Evolutionary conservation across 2,113 vertebrate genomes (phyloP), one percentile per base, ranked within the genome.

Genomic region (Patagioenas fasciata): DNA sequence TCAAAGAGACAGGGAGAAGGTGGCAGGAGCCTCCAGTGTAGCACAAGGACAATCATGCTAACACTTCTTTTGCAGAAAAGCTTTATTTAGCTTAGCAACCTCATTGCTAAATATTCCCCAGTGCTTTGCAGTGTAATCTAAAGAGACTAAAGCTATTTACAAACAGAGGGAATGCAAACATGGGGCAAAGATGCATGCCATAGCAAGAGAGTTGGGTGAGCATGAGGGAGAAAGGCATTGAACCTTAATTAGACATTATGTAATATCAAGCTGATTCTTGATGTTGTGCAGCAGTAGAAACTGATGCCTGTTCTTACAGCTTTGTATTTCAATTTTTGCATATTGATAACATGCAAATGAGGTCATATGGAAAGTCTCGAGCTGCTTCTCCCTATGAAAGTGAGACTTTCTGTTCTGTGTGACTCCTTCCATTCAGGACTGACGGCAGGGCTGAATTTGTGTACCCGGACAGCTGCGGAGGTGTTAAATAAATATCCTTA

Each of bases 51-150:
- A 80, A 38, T 51, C 25, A 10, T 25, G 24, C 10, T 83, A 54
- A 62, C 70, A 42, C 47, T 85, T 83, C n/a, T 83, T 92, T 73
- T 66, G 58, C 67, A 88, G 50, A 65, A 92, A 31, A 74, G 58
- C 67, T 90, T 78, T 84, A 58, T 80, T 92, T 88, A 80, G 47
- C 38, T 73, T 73, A 91, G 77, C 80, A 92, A 42, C 65, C 64
- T 89, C 20, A 0, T 80, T 88, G 67, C 85, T 93, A 80, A 88
- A 90, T 90, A 58, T 83, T 85, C 47, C 36, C 36, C 48, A 74
- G 10, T 40, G 26, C 60, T 88, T 73, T 74, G 64, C 83, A 54
- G 62, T 54, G 42, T 48, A 31, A 58, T 85, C 79, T 54, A 53
- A 77, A 44, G 58, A 85, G 75, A 32, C 32, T 77, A 31, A 61